Base-by-base conservation (phyloP, 1,140 invertebrate genomes). In the Homarus americanus region DNA sequence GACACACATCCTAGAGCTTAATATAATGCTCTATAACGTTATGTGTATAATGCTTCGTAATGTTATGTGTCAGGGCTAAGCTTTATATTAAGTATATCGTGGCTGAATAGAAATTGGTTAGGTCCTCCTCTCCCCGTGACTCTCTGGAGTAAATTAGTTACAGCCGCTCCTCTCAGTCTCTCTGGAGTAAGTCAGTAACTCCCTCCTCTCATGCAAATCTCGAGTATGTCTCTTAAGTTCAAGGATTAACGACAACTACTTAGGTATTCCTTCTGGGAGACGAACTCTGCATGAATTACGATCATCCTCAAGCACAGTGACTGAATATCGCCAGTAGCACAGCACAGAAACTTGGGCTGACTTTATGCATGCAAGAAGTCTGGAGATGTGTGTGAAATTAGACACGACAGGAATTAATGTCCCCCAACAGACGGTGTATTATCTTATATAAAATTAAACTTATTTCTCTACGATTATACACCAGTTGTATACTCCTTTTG, bases 271-370 rank as follows among this genome's bases (percentile, higher is more conserved):
- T 28, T 12, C n/a, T 24, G 7, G 63, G n/a, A 5, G 4, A 69
- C 17, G n/a, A 69, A 69, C 63, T 69, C 63, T 32, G 63, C 63
- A 69, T 69, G n/a, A 7, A 32, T 69, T 69, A 69, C n/a, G 63
- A 32, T 24, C 5, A 69, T 32, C 63, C 17, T 0, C 63, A 4
- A 4, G 2, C 58, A 15, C 24, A 63, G 5, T 15, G 12, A 15
- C 44, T 49, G 44, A 49, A 49, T 49, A 15, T 63, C 58, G 58
- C 3, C 20, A 63, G 12, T 4, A 20, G 44, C 5, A 49, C 44
- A 7, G 5, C 44, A 5, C 5, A 49, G 44, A 49, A 49, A 49
- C 44, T 49, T 49, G 5, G 44, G 44, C 44, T 15, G 44, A 7
- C 5, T 49, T 49, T 63, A 3, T 20, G 24, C 12, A 20, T 20